Conservation (phyloP, 1,140 invertebrate genomes). For the Arctopsyche grandis region DNA sequence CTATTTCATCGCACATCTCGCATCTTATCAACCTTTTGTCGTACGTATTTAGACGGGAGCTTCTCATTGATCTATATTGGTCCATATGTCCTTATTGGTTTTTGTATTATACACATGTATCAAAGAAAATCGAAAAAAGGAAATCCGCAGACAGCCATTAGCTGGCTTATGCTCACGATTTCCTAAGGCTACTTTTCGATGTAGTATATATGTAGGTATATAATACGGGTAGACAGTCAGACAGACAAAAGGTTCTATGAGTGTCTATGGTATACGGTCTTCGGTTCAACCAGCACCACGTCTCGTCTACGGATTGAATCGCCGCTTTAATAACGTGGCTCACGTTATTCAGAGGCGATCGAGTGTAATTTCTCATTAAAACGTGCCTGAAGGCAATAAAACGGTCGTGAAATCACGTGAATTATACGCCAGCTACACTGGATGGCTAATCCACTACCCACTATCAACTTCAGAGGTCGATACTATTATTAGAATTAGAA, state of each 20-base stretch:
- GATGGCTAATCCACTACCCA: too few species aligned
- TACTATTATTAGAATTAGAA: too few species aligned
- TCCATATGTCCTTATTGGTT: too few species aligned
- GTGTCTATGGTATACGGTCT: neutral
- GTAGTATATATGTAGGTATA: neutral
- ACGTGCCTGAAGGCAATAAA: neutral
- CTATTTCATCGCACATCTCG: too few species aligned
- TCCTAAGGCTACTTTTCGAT: neutral
- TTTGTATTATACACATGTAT: too few species aligned
- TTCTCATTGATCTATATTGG: too few species aligned
- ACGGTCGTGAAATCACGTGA: neutral
- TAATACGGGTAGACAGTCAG: neutral
- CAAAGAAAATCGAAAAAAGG: too few species aligned
- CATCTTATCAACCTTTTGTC: too few species aligned
- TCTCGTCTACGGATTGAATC: neutral
- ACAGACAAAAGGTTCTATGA: neutral
- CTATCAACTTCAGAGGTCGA: too few species aligned
- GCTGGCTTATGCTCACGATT: conserved; percentile 18
- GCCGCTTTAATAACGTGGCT: neutral
- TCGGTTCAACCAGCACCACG: too few species aligned
- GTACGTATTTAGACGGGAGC: too few species aligned
- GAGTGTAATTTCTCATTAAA: conserved; percentile 27
- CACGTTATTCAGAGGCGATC: conserved; percentile 11
- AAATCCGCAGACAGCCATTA: conserved; percentile 27
- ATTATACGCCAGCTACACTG: neutral